Percentiles rank a stretch among this genome's conserved stretches.
phyloP scores from a whole-genome alignment of 2,888 invertebrate species.

The Ophion ventricosus region DNA sequence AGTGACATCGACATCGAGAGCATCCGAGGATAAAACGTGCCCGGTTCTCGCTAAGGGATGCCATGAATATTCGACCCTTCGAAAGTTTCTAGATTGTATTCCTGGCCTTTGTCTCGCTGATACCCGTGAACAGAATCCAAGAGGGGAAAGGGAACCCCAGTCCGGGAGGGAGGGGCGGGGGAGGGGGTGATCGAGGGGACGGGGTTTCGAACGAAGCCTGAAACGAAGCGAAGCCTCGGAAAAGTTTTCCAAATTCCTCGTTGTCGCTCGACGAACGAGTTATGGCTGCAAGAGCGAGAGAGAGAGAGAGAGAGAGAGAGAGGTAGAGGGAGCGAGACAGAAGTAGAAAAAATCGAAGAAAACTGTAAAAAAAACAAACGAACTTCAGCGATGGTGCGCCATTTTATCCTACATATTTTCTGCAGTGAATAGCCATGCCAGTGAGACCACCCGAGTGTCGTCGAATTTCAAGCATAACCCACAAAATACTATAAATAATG shows the following conservation, averaged over 20 bases:
- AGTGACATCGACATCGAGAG: conserved; percentile 42
- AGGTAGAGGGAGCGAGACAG: neutral
- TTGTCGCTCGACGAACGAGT: conserved; percentile 59
- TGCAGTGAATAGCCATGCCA: neutral
- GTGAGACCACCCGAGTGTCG: neutral
- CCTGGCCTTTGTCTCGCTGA: conserved; percentile 67
- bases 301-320: neutral
- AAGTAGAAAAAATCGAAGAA: conserved; percentile 1
- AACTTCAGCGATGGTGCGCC: neutral
- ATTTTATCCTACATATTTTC: conserved; percentile 15
- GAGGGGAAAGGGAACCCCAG: neutral
- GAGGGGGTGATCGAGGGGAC: neutral
- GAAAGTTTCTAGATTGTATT: conserved; percentile 69
- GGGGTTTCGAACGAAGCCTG: neutral
- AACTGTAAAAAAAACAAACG: conserved; percentile 12
- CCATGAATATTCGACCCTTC: conserved; percentile 69
- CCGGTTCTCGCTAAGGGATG: conserved; percentile 50
- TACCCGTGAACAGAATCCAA: conserved; percentile 54
- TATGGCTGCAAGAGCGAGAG: conserved; percentile 35
- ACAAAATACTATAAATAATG: conserved; percentile 8
- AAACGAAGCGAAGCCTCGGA: conserved; percentile 18
- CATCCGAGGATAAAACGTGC: conserved; percentile 25
- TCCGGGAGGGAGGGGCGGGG: neutral
- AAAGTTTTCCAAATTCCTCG: conserved; percentile 64
- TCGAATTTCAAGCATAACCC: conserved; percentile 1